Evolutionary conservation across 2,113 vertebrate genomes (phyloP).

Genomic region (Muntiacus muntjak): DNA sequence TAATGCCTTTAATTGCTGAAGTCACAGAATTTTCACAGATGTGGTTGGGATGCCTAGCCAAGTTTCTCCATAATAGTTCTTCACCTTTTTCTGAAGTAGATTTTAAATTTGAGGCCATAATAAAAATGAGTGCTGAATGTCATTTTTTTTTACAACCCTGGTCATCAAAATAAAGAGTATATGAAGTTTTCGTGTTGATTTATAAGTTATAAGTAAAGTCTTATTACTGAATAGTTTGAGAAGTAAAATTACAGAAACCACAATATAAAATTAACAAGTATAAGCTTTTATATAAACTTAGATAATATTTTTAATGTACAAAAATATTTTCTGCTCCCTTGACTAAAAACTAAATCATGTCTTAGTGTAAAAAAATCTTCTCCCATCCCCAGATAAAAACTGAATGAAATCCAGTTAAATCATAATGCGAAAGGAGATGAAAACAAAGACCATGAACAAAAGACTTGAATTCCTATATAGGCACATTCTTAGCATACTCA

Average conservation of each 20-base stretch:
- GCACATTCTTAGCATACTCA: background rate
- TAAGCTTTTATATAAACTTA: background rate
- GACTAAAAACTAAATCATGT: background rate
- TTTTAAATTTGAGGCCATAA: background rate
- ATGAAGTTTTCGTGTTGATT: background rate
- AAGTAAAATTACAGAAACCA: background rate
- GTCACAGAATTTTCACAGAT: background rate
- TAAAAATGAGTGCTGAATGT: background rate
- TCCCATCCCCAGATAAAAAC: background rate
- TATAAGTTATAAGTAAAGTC: background rate
- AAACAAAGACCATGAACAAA: background rate
- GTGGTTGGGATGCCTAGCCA: background rate
- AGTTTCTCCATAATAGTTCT: background rate
- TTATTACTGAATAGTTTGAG: background rate
- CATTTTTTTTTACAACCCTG: background rate
- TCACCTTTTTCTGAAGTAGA: background rate
- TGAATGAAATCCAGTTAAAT: background rate
- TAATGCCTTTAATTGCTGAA: background rate
- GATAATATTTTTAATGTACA: background rate
- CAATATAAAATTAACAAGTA: background rate
- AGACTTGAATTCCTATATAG: background rate
- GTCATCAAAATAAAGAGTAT: background rate
- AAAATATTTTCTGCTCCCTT: background rate
- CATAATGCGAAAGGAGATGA: background rate
- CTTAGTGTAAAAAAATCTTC: background rate